Evolutionary conservation across 1,140 invertebrate genomes (phyloP).

Genomic region (Pomacea maculata): DNA sequence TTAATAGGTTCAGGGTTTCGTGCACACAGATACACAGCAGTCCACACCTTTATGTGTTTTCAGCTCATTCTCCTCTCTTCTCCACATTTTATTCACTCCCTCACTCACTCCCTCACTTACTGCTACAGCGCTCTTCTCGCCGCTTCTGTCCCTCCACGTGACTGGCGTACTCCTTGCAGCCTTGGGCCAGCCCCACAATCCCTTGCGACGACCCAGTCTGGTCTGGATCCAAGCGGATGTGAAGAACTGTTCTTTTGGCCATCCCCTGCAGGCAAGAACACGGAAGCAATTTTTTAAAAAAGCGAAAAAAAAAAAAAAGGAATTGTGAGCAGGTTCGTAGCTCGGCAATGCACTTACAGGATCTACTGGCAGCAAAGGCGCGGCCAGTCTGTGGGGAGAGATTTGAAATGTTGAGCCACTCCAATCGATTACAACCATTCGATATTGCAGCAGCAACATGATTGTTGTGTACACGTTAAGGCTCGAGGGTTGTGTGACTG

Average conservation of each 20-base stretch:
- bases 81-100: too few species aligned
- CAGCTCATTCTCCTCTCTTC: background rate
- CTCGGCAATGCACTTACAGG: background rate
- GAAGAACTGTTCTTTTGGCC: constrained; percentile 57
- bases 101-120: constrained; percentile 18
- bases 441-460: too few species aligned
- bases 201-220: constrained; percentile 34
- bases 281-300: too few species aligned
- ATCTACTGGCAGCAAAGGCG: background rate
- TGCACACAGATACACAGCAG: background rate
- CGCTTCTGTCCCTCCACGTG: constrained; percentile 40
- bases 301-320: too few species aligned
- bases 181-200: constrained; percentile 38
- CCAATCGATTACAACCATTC: too few species aligned
- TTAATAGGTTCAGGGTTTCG: background rate
- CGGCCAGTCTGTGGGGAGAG: too few species aligned
- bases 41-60: background rate
- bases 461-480: too few species aligned
- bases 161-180: constrained; percentile 41
- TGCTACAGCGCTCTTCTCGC: constrained; percentile 41
- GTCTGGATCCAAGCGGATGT: constrained; percentile 53
- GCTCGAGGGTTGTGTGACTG: too few species aligned
- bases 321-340: background rate
- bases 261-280: constrained; percentile 44
- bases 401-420: too few species aligned